These are phyloP conservation scores for Amorpha juglandis DNA, from an alignment of 2,888 invertebrate genomes.

Conservation along the genomic window DNA sequence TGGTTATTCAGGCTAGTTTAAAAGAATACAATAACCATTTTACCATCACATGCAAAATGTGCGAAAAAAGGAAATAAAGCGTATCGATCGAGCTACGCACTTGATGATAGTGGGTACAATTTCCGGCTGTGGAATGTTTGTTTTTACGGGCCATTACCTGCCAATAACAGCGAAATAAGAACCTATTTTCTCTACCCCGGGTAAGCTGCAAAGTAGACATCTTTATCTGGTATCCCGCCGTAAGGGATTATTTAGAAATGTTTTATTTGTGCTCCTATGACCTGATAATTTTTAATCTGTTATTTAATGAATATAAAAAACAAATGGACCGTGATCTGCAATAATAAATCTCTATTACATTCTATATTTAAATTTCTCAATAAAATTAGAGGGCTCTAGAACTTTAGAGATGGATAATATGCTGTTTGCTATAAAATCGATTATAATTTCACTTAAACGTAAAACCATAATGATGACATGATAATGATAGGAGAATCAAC, in stretches of 20 bases:
- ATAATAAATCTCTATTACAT: too few relatives aligned
- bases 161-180: slow-evolving; percentile 45
- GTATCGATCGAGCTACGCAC: slow-evolving; percentile 24
- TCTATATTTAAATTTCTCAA: too few relatives aligned
- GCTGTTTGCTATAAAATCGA: too few relatives aligned
- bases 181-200: slow-evolving; percentile 39
- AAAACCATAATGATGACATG: too few relatives aligned
- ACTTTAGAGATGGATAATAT: too few relatives aligned
- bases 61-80: slow-evolving; percentile 22
- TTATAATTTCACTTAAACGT: too few relatives aligned
- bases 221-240: background rate
- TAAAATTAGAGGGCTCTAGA: too few relatives aligned
- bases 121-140: slow-evolving; percentile 53
- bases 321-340: too few relatives aligned
- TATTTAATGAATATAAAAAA: too few relatives aligned
- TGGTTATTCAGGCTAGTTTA: too few relatives aligned
- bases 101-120: slow-evolving; percentile 49
- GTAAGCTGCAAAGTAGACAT: slow-evolving; percentile 27
- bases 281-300: too few relatives aligned
- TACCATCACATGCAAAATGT: slow-evolving; percentile 13
- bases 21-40: background rate
- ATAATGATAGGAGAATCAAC: too few relatives aligned
- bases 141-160: slow-evolving; percentile 57
- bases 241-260: background rate
- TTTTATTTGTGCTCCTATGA: background rate